Conservation (phyloP, 1,140 invertebrate species). For the Drosophila murphyi region DNA sequence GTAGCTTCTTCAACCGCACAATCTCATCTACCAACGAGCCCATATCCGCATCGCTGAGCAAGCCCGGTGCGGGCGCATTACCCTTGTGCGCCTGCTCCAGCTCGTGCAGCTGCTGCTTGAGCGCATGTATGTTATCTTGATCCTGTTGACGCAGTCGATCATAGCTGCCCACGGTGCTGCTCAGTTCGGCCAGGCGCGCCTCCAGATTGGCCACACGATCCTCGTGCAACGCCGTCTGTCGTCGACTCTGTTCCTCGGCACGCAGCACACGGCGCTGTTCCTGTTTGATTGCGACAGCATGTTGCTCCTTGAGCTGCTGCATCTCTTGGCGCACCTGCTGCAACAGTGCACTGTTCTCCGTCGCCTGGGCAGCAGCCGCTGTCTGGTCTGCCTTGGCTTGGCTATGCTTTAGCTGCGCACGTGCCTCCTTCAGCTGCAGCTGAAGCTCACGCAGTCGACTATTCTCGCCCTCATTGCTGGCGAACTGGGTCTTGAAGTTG, state of each 20-base stretch:
- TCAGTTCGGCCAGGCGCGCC: slow-evolving; percentile 91
- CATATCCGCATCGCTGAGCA: slow-evolving; percentile 60
- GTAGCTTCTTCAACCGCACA: slow-evolving; percentile 86
- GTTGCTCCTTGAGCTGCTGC: slow-evolving; percentile 89
- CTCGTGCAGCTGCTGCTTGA: slow-evolving; percentile 86
- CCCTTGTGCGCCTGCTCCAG: slow-evolving; percentile 49
- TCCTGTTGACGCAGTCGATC: slow-evolving; percentile 90
- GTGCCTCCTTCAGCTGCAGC: slow-evolving; percentile 88
- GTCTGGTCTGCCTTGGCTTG: slow-evolving; percentile 78
- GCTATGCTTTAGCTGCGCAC: slow-evolving; percentile 87
- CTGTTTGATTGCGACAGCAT: slow-evolving; percentile 87
- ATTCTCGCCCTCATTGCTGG: slow-evolving; percentile 71
- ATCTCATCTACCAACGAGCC: slow-evolving; percentile 85
- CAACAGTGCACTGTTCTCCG: slow-evolving; percentile 86
- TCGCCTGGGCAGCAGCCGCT: slow-evolving; percentile 53
- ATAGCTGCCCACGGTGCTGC: slow-evolving; percentile 91
- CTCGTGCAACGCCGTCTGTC: slow-evolving; percentile 89
- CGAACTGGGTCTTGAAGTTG: slow-evolving; percentile 85
- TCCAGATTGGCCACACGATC: slow-evolving; percentile 91
- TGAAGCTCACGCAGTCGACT: slow-evolving; percentile 85
- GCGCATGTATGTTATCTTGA: slow-evolving; percentile 89
- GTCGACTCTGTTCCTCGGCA: slow-evolving; percentile 89
- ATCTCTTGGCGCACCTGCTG: slow-evolving; percentile 90
- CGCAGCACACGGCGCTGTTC: slow-evolving; percentile 85
- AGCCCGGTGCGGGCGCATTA: not conserved